Evolutionary conservation across 2,888 invertebrate species (phyloP), one percentile per base, ranked within the genome.

Genomic region (Bimastos eiseni): DNA sequence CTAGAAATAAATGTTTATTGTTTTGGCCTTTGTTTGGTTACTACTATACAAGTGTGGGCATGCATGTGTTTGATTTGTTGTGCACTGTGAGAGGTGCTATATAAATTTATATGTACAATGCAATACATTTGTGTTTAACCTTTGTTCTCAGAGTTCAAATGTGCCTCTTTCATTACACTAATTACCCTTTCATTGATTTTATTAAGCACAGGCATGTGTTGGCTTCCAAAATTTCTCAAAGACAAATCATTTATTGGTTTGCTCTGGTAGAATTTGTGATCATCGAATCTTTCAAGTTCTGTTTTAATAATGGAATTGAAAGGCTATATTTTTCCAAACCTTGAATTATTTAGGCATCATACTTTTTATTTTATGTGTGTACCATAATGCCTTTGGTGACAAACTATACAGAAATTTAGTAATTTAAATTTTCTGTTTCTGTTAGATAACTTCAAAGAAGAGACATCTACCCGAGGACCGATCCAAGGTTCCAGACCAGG

Each of bases 401-500:
- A 70, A 70, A 70, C 70, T n/a, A 11, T 70, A 11, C 49, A 49
- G 49, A 49, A 24, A 70, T 70, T 70, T n/a, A 70, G 70, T 36
- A 11, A 88, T 30, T 88, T 36, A 88, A 34, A 2, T 88, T 33
- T 89, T n/a, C 13, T 38, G 33, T 89, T 89, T 37, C 36, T 38
- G 24, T 41, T 89, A 89, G 89, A 89, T 89, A 38, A 38, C 13
- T 21, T 89, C 89, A 19, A 89, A 89, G 89, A 88, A 88, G 44
- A 91, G 90, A 33, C 37, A 83, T 4, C 90, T 92, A 36, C 92
- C 92, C 13, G 90, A 91, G n/a, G 55, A 90, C 37, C 41, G 92
- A 34, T 13, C 33, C 13, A 83, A 55, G 38, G 49, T 90, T 11
- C 90, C 70, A 19, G 96, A 96, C 2, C 96, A 96, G 92, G 96